Conservation (phyloP, 2,888 invertebrate species). For the Ypsolopha scabrella region DNA sequence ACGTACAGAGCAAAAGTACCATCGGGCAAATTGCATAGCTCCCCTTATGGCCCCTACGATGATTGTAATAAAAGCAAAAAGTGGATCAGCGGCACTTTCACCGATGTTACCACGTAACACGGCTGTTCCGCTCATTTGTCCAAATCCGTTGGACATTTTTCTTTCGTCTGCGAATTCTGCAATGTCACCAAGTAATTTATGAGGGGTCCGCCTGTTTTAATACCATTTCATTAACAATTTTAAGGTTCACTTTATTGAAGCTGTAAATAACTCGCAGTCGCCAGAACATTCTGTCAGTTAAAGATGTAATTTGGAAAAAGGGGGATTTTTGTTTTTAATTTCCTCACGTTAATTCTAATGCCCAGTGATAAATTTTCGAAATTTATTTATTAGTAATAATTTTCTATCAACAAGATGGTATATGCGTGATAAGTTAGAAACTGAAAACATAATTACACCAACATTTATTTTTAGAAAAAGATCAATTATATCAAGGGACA, state of each 20-base stretch:
- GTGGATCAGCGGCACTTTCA: background rate
- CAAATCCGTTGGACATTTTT: conserved; percentile 57
- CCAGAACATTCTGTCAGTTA: conserved; percentile 35
- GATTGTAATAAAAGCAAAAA: too few relatives aligned
- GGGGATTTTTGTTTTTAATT: conserved; percentile 6
- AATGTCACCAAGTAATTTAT: conserved; percentile 65
- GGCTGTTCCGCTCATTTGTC: conserved; percentile 42
- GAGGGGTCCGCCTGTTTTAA: conserved; percentile 60
- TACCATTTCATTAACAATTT: conserved; percentile 71
- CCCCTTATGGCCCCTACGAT: too few relatives aligned
- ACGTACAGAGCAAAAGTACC: conserved; percentile 5
- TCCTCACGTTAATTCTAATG: conserved; percentile 2
- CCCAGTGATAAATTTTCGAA: background rate
- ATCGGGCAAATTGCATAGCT: too few relatives aligned
- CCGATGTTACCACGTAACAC: background rate
- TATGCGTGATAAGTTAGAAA: too few relatives aligned
- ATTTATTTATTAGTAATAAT: background rate
- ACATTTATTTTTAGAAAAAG: too few relatives aligned
- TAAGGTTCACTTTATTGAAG: conserved; percentile 68
- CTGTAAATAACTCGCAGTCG: conserved; percentile 63
- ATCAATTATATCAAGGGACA: background rate
- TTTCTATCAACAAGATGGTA: too few relatives aligned
- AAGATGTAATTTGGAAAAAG: conserved; percentile 39
- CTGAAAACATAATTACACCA: too few relatives aligned
- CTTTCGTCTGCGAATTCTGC: conserved; percentile 29